These are phyloP conservation scores for Apis cerana DNA, from an alignment of 1,140 invertebrate genomes.

Conservation along the genomic window DNA sequence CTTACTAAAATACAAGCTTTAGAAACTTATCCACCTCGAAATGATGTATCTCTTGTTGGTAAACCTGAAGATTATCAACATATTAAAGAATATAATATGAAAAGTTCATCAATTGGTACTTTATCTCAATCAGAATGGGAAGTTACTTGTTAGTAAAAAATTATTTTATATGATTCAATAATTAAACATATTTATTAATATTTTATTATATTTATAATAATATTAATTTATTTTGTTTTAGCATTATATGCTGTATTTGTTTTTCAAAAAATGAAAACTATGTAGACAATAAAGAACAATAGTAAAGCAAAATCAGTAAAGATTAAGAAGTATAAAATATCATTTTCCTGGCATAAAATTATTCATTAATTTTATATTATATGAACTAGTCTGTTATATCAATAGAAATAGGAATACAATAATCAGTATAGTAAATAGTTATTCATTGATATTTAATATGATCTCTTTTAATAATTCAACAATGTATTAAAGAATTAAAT, in stretches of 20 bases:
- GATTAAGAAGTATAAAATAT: slow-evolving; percentile 9
- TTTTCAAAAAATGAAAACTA: slow-evolving; percentile 89
- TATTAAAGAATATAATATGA: slow-evolving; percentile 83
- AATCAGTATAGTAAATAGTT: slow-evolving; percentile 20
- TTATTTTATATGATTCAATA: slow-evolving; percentile 34
- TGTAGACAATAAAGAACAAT: slow-evolving; percentile 84
- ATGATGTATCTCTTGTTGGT: slow-evolving; percentile 83
- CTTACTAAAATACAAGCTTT: slow-evolving; percentile 86
- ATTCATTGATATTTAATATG: slow-evolving; percentile 3
- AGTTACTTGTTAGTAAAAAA: slow-evolving; percentile 88
- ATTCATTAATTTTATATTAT: slow-evolving; percentile 24
- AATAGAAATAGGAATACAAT: slow-evolving; percentile 35
- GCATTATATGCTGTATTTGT: slow-evolving; percentile 92
- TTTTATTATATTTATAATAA: slow-evolving; percentile 1
- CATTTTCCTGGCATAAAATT: slow-evolving; percentile 30
- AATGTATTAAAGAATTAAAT: not conserved
- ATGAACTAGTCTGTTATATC: slow-evolving; percentile 16
- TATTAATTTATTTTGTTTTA: slow-evolving; percentile 81
- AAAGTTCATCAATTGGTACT: slow-evolving; percentile 86
- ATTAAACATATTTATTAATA: slow-evolving; percentile 21
- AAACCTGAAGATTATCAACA: slow-evolving; percentile 87
- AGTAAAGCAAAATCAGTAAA: slow-evolving; percentile 77
- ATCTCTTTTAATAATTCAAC: slow-evolving; percentile 16
- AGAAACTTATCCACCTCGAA: slow-evolving; percentile 83
- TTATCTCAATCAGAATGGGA: slow-evolving; percentile 96